These are phyloP conservation scores for Strigops habroptila DNA, from an alignment of 2,113 vertebrate species.

Conservation along the genomic window DNA sequence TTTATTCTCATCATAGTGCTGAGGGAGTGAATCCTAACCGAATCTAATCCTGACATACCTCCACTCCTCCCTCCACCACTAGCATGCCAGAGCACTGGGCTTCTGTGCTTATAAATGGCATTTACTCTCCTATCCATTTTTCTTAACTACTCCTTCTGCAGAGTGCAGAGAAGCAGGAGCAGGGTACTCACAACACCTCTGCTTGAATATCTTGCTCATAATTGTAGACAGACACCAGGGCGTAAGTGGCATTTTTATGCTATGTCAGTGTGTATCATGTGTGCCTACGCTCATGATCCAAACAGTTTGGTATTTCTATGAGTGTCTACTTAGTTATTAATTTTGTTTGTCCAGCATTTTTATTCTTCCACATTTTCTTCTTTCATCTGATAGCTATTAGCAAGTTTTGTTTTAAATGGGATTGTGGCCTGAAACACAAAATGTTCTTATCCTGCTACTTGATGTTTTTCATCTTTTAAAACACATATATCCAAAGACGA, in stretches of 20 bases:
- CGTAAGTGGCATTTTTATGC: not conserved
- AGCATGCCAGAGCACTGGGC: not conserved
- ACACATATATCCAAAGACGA: slow-evolving; percentile 75
- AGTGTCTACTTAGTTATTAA: not conserved
- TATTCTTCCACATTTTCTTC: not conserved
- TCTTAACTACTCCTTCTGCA: not conserved
- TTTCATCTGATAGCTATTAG: slow-evolving; percentile 5
- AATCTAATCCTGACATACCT: not conserved
- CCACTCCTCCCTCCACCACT: not conserved
- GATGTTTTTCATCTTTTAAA: slow-evolving; percentile 78
- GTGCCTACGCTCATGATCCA: not conserved
- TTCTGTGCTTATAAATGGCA: not conserved
- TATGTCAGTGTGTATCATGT: not conserved
- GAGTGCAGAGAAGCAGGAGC: not conserved
- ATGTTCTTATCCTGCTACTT: slow-evolving; percentile 31
- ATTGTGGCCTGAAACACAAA: slow-evolving; percentile 40
- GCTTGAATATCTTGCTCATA: slow-evolving; percentile 42
- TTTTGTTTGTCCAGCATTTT: slow-evolving; percentile 1
- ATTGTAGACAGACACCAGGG: not conserved
- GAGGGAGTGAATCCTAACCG: not conserved
- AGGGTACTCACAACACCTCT: slow-evolving; percentile 52
- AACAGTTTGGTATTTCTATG: not conserved
- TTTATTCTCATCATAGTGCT: not conserved
- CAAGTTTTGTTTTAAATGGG: slow-evolving; percentile 1
- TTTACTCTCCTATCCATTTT: slow-evolving; percentile 5